Percentiles rank a stretch among this genome's conserved stretches.
These are phyloP conservation scores for Polia nebulosa DNA, from an alignment of 2,888 invertebrate species.

Conservation along the genomic window DNA sequence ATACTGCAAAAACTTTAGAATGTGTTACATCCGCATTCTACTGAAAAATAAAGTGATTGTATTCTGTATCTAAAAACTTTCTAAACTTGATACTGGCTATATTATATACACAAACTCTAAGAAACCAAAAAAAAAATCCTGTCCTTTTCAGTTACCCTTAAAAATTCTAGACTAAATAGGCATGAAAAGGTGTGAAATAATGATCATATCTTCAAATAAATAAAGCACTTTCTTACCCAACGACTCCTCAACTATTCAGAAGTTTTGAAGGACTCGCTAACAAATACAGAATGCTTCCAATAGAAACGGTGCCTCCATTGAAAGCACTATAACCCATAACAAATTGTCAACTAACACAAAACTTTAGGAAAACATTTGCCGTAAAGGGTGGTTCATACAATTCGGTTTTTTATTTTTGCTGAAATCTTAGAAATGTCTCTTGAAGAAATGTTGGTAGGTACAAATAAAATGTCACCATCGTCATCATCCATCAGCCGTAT, in stretches of 20 bases:
- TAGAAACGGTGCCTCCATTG: constrained; percentile 57
- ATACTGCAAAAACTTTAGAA: too few relatives aligned
- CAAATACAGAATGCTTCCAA: constrained; percentile 37
- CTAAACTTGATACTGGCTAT: too few relatives aligned
- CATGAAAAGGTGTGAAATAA: neutral
- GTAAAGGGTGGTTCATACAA: constrained; percentile 52
- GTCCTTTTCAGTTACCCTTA: neutral
- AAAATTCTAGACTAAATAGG: neutral
- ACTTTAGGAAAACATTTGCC: constrained; percentile 51
- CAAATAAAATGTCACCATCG: too few relatives aligned
- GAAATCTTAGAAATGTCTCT: neutral
- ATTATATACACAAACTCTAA: too few relatives aligned
- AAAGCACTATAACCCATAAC: constrained; percentile 66
- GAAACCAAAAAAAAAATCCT: too few relatives aligned
- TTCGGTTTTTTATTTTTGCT: neutral
- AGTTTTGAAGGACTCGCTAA: constrained; percentile 33
- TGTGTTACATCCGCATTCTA: too few relatives aligned
- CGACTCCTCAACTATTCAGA: constrained; percentile 14
- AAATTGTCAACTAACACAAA: constrained; percentile 71
- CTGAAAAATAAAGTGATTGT: too few relatives aligned
- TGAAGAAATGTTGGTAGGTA: too few relatives aligned
- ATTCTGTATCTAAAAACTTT: too few relatives aligned
- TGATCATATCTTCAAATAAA: constrained; percentile 24
- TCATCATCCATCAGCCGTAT: too few relatives aligned
- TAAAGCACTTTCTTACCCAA: constrained; percentile 14